These are phyloP conservation scores for Epinephelus lanceolatus DNA, from an alignment of 2,113 vertebrate species.

Conservation along the genomic window DNA sequence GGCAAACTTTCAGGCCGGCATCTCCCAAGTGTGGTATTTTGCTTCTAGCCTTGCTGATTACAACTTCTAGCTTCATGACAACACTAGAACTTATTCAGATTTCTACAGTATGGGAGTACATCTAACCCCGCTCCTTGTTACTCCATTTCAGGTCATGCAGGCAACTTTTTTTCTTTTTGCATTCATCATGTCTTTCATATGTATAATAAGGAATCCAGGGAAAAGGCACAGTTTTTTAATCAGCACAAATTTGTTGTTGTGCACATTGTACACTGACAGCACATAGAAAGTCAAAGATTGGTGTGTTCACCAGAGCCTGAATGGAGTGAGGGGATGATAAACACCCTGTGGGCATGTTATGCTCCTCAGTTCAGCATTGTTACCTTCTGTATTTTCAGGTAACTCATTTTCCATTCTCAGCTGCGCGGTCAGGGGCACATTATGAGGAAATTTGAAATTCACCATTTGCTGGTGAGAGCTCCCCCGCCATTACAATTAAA, in stretches of 20 bases:
- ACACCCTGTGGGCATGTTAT: slow-evolving; percentile 17
- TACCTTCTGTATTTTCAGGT: slow-evolving; percentile 46
- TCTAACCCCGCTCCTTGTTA: not conserved
- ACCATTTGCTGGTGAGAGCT: slow-evolving; percentile 14
- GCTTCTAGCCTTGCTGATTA: slow-evolving; percentile 35
- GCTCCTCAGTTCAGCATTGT: slow-evolving; percentile 15
- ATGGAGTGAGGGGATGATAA: slow-evolving; percentile 10
- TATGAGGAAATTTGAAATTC: slow-evolving; percentile 52
- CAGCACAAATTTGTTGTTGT: not conserved
- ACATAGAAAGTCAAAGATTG: slow-evolving; percentile 2
- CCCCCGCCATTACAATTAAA: slow-evolving; percentile 42
- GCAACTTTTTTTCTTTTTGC: slow-evolving; percentile 13
- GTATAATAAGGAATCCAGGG: slow-evolving; percentile 45
- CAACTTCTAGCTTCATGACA: not conserved
- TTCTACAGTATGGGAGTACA: not conserved
- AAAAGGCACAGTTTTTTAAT: slow-evolving; percentile 18
- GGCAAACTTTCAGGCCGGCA: not conserved
- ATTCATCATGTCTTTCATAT: slow-evolving; percentile 33
- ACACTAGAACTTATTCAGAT: not conserved
- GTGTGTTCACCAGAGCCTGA: slow-evolving; percentile 34
- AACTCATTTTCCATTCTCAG: slow-evolving; percentile 11
- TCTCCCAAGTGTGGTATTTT: slow-evolving; percentile 46
- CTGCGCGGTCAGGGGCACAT: slow-evolving; percentile 12
- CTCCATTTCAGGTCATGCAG: not conserved
- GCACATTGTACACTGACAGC: not conserved